These are phyloP conservation scores for Zaprionus obscuricornis DNA, from an alignment of 2,888 invertebrate species.

Conservation along the genomic window DNA sequence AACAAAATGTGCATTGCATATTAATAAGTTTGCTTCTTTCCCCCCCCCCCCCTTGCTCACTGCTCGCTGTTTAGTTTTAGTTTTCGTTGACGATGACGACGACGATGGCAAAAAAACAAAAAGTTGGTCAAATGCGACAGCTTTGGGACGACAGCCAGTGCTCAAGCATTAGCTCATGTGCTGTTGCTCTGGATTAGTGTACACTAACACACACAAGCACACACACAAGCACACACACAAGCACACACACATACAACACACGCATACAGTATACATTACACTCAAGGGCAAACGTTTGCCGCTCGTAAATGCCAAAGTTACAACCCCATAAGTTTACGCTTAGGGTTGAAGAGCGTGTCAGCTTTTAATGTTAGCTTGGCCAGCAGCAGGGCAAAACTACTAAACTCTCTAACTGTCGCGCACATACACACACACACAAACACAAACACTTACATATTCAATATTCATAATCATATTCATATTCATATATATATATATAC, in stretches of 20 bases:
- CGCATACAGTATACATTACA: no score
- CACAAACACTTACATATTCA: slow-evolving; percentile 47
- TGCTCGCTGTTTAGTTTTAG: no score
- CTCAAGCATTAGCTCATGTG: slow-evolving; percentile 18
- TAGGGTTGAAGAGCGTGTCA: slow-evolving; percentile 57
- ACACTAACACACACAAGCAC: slow-evolving; percentile 10
- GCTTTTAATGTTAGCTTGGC: slow-evolving; percentile 66
- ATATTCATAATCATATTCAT: slow-evolving; percentile 65
- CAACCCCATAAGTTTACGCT: slow-evolving; percentile 60
- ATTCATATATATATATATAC: slow-evolving; percentile 33
- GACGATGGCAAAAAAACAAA: no score
- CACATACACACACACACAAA: slow-evolving; percentile 14
- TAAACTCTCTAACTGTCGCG: slow-evolving; percentile 4
- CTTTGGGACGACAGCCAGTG: slow-evolving; percentile 21
- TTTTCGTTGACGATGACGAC: no score
- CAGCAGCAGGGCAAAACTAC: slow-evolving; percentile 29
- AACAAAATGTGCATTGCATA: slow-evolving; percentile 78
- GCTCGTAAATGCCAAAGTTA: slow-evolving; percentile 73
- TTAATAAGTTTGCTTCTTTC: slow-evolving; percentile 78
- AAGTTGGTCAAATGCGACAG: slow-evolving; percentile 51
- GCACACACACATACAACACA: slow-evolving; percentile 3
- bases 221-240: slow-evolving; percentile 1
- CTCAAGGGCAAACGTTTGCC: slow-evolving; percentile 64
- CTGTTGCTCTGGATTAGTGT: slow-evolving; percentile 50
- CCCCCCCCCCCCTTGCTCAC: no score